phyloP scores from a whole-genome alignment of 2,888 invertebrate genomes.

The Ophioninae sp. region DNA sequence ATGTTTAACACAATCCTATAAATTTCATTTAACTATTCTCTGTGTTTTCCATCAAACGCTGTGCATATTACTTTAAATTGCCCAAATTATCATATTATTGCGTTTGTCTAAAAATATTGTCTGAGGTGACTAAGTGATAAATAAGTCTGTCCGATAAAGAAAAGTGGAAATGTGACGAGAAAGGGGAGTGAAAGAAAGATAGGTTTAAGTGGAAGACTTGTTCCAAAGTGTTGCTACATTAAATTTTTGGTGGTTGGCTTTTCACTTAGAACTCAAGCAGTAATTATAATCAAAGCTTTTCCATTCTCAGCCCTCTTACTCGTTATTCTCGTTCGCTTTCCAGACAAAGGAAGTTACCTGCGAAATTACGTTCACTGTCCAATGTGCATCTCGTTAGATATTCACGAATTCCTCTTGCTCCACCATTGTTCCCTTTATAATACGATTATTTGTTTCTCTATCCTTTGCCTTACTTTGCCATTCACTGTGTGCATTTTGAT shows the following conservation, averaged over 20 bases:
- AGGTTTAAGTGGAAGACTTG: too few relatives aligned
- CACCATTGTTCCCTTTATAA: slow-evolving; percentile 51
- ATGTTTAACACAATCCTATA: too few relatives aligned
- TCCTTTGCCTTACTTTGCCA: slow-evolving; percentile 7
- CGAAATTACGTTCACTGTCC: slow-evolving; percentile 57
- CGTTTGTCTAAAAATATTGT: too few relatives aligned
- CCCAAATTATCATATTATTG: too few relatives aligned
- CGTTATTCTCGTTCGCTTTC: slow-evolving; percentile 22
- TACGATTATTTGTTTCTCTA: slow-evolving; percentile 44
- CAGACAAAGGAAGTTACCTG: slow-evolving; percentile 50
- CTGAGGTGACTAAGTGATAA: too few relatives aligned
- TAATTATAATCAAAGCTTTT: slow-evolving; percentile 64
- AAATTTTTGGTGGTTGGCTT: slow-evolving; percentile 65
- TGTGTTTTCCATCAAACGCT: too few relatives aligned
- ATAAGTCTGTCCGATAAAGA: too few relatives aligned
- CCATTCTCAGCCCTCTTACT: slow-evolving; percentile 4
- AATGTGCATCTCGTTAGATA: slow-evolving; percentile 55
- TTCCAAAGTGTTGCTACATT: slow-evolving; percentile 15
- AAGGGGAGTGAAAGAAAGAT: not conserved
- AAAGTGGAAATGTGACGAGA: not conserved
- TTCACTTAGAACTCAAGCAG: slow-evolving; percentile 65
- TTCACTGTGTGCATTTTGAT: not conserved
- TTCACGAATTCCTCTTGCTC: slow-evolving; percentile 42
- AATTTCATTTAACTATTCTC: too few relatives aligned
- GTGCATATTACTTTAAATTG: too few relatives aligned